Evolutionary conservation across 2,797 vertebrate genomes (phyloP).

Genomic region (Diplodus puntazzo): DNA sequence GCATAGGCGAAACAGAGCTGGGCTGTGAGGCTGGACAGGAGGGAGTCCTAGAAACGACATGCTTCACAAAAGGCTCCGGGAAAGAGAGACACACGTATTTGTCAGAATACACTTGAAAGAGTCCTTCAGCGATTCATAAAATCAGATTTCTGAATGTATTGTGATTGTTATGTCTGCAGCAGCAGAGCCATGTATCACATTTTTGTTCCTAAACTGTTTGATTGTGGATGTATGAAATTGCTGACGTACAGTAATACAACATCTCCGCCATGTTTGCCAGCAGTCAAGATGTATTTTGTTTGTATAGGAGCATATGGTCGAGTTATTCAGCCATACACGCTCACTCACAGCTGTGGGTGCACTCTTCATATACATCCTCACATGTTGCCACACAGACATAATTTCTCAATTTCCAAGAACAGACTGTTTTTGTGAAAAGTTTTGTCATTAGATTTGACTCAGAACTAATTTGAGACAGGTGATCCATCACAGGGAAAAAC

Average conservation of each 20-base stretch:
- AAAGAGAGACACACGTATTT: slow-evolving; percentile 11
- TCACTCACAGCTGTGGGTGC: slow-evolving; percentile 56
- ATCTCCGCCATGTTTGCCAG: slow-evolving; percentile 14
- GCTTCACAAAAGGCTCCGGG: slow-evolving; percentile 4
- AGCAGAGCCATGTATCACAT: slow-evolving; percentile 22
- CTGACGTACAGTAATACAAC: slow-evolving; percentile 8
- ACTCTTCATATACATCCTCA: slow-evolving; percentile 25
- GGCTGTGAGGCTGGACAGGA: slow-evolving; percentile 12
- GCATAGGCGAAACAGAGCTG: slow-evolving; percentile 27
- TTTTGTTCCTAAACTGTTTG: slow-evolving; percentile 48
- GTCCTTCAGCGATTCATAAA: slow-evolving; percentile 19
- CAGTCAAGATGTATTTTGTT: slow-evolving; percentile 58
- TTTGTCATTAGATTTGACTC: slow-evolving; percentile 38
- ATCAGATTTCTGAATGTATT: slow-evolving; percentile 31
- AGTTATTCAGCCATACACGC: slow-evolving; percentile 47
- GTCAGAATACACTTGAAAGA: not conserved
- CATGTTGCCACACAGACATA: slow-evolving; percentile 20
- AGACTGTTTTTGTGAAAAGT: slow-evolving; percentile 43
- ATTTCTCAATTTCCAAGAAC: slow-evolving; percentile 38
- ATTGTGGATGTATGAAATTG: slow-evolving; percentile 15
- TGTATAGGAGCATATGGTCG: slow-evolving; percentile 59
- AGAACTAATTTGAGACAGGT: slow-evolving; percentile 25
- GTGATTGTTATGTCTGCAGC: slow-evolving; percentile 32
- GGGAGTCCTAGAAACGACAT: not conserved
- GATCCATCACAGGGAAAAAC: slow-evolving; percentile 40